Evolutionary conservation across 2,888 invertebrate species (phyloP).

Genomic region (Myopa testacea): DNA sequence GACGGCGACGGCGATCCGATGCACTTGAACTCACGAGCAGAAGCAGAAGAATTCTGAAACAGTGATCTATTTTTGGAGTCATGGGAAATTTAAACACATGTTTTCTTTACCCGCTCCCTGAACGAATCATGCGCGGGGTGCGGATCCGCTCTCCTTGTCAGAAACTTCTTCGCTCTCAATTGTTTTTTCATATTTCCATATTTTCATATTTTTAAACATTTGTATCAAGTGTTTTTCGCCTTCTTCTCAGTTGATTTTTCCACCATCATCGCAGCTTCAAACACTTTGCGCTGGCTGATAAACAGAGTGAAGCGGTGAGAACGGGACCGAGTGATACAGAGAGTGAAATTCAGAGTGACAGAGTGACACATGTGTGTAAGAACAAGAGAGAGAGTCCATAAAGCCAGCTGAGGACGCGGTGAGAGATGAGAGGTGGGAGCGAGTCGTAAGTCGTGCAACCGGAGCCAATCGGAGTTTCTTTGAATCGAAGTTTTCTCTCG

Average conservation of each 20-base stretch:
- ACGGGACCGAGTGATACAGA: background rate
- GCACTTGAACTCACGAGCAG: slow-evolving; percentile 39
- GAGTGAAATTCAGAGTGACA: background rate
- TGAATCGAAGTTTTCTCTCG: background rate
- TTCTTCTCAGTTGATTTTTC: background rate
- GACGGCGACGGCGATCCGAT: slow-evolving; percentile 6
- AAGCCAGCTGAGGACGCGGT: background rate
- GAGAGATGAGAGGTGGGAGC: background rate
- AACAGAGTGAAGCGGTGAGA: background rate
- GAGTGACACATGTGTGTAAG: background rate
- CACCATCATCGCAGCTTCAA: background rate
- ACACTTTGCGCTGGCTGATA: background rate
- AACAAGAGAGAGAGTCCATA: background rate
- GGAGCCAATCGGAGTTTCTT: background rate
- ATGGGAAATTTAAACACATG: slow-evolving; percentile 52
- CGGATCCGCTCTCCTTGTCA: slow-evolving; percentile 2
- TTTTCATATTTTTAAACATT: slow-evolving; percentile 9
- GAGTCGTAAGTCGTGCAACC: background rate
- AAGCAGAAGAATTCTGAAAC: slow-evolving; percentile 14
- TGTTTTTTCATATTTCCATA: slow-evolving; percentile 9
- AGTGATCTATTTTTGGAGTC: slow-evolving; percentile 49
- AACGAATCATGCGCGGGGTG: background rate
- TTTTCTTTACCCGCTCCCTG: slow-evolving; percentile 32
- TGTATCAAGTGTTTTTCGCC: background rate
- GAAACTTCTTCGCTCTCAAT: slow-evolving; percentile 21